These are phyloP conservation scores for Megaustenia siamemsis DNA, from an alignment of 2,888 invertebrate genomes.

Conservation along the genomic window DNA sequence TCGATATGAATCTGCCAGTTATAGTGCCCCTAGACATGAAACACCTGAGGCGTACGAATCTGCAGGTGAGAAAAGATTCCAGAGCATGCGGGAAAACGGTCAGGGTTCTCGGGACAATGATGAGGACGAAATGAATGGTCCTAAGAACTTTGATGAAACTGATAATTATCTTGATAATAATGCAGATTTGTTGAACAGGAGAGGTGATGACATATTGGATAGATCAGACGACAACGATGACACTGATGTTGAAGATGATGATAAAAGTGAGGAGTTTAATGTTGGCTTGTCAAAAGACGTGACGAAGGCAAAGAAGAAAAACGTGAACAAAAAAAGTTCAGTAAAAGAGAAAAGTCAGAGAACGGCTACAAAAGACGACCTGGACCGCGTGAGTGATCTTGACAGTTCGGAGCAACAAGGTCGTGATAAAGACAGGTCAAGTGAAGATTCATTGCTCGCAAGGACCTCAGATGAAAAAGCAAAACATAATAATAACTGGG, in stretches of 20 bases:
- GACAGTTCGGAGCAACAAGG: background rate
- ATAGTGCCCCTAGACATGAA: background rate
- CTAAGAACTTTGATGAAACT: slow-evolving; percentile 23
- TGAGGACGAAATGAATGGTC: slow-evolving; percentile 23
- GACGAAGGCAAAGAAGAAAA: background rate
- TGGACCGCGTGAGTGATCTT: background rate
- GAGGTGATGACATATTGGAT: background rate
- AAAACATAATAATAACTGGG: background rate
- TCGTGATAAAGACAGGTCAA: background rate
- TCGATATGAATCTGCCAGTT: background rate
- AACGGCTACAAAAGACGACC: background rate
- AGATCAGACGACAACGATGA: background rate
- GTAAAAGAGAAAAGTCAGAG: background rate
- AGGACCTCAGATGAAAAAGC: background rate
- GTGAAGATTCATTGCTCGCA: background rate
- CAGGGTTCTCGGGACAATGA: background rate
- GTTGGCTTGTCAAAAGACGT: background rate
- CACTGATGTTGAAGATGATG: background rate
- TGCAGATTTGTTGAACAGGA: slow-evolving; percentile 16
- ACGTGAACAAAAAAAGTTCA: background rate
- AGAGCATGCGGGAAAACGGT: background rate
- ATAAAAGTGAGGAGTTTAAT: background rate
- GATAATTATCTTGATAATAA: slow-evolving; percentile 19
- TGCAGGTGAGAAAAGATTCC: slow-evolving; percentile 3
- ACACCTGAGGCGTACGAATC: slow-evolving; percentile 24